Evolutionary conservation across 2,888 invertebrate genomes (phyloP).

Genomic region (Deilephila elpenor): DNA sequence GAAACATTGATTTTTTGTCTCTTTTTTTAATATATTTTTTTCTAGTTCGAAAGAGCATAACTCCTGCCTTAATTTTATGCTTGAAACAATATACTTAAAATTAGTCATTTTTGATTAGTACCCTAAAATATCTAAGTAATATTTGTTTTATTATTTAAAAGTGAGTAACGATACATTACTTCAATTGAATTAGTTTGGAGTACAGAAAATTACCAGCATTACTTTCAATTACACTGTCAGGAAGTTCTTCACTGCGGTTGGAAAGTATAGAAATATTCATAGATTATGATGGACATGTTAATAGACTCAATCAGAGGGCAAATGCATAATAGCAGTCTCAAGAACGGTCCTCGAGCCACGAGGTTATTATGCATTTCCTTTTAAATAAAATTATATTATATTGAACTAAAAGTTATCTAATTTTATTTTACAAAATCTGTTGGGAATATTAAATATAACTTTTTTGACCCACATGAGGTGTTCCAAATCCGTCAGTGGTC

Average conservation of each 20-base stretch:
- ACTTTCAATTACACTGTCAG: conserved; percentile 8
- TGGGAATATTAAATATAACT: neutral
- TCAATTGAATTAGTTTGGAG: neutral
- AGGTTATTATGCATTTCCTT: neutral
- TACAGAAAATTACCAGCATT: conserved; percentile 7
- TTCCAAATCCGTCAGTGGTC: conserved; percentile 28
- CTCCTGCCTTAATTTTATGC: too few relatives aligned
- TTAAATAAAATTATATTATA: neutral
- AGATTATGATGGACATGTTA: conserved; percentile 21
- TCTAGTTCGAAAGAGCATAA: too few relatives aligned
- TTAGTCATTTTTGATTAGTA: too few relatives aligned
- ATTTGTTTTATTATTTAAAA: neutral
- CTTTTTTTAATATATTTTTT: neutral
- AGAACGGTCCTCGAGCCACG: neutral
- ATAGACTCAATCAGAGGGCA: neutral
- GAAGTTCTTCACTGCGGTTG: neutral
- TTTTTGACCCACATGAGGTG: neutral
- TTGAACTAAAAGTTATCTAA: too few relatives aligned
- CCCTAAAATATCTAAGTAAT: too few relatives aligned
- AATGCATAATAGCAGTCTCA: neutral
- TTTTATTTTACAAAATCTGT: too few relatives aligned
- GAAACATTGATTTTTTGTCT: neutral
- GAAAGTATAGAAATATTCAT: conserved; percentile 4
- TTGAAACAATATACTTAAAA: too few relatives aligned
- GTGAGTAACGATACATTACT: neutral